Base-by-base conservation (phyloP, 2,888 invertebrate genomes). In the Allacma fusca region DNA sequence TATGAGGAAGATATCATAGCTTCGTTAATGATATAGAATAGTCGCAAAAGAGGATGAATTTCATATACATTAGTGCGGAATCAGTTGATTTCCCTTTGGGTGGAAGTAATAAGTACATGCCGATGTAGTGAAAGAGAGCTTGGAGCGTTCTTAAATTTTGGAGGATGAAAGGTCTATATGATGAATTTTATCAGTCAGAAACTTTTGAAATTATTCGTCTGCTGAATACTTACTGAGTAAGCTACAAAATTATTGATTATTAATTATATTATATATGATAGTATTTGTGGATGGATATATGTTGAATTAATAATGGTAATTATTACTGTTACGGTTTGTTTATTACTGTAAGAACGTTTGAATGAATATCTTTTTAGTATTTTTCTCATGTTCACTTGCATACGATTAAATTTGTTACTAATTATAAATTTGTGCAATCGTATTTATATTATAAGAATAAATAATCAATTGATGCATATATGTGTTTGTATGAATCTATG, bases 391-490 rank as follows among this genome's bases (percentile, higher is more conserved):
- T 62, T 62, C 62, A 62, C 62, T 62, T 62, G 26, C 23, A n/a
- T 62, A 62, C 62, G 62, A 62, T 62, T 21, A 62, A 62, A 62
- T 62, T 62, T 62, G 62, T 62, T 62, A 70, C 44, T 5, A 24
- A 70, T 34, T 40, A 70, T n/a, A 29, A 43, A 23, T 70, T 70
- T 70, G 70, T 70, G 70, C 70, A 70, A 70, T 70, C 70, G 70
- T 70, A 40, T 70, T 70, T 70, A 26, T 62, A 62, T 21, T 23
- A 24, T 62, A 19, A 23, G 24, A 13, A 62, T 23, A 4, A 62
- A 62, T 9, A 24, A 23, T 19, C 1, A 23, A 19, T 62, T 23
- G 9, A 26, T 23, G 26, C 26, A 62, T 62, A 12, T n/a, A 62
- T 62, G 24, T 16, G 23, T 24, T 24, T 62, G 62, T 62, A 24